Evolutionary conservation across 2,797 vertebrate genomes (phyloP), one percentile per base, ranked within the genome.

Genomic region (Sylvia borin): DNA sequence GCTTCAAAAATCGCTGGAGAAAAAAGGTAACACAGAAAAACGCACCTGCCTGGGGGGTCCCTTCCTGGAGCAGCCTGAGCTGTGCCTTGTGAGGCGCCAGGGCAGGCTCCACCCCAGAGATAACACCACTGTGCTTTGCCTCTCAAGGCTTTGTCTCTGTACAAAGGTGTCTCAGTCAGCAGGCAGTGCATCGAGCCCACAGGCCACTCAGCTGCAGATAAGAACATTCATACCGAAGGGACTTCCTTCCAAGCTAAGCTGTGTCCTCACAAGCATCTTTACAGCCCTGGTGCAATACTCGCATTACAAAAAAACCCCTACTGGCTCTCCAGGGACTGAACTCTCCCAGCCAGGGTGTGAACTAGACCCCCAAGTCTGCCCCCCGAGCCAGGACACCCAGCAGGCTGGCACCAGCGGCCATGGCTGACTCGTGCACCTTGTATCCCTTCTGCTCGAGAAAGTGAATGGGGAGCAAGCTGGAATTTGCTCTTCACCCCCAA

Each of bases 41-140:
- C 34, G 10, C 66, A 92, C 54, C 47, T 66, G 31, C 36, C 18
- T 38, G 31, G 6, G 6, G 48, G 25, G 13, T 68, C 60, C 61
- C 40, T 80, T 74, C 45, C 74, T 1, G 2, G 17, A 54, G 36
- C 57, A 45, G 50, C 50, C 40, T 3, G 5, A 32, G 34, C 22
- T 4, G 7, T 21, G 38, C 61, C 54, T 47, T 32, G 10, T 3
- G 7, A 87, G 36, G 58, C 0, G 1, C 34, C 87, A 84, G 45
- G 47, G 50, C 51, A 91, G 50, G 71, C 84, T 82, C 77, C 93
- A 87, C 86, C 92, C 78, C 45, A 61, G 43, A 85, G 86, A 79
- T 61, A 92, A 87, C 65, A 57, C 24, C 25, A 5, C 38, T 0
- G 1, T 0, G 5, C 67, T 70, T 7, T 43, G 67, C 47, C 75